Evolutionary conservation across 1,140 invertebrate species (phyloP), one percentile per base, ranked within the genome.

Genomic region (Calephelis nemesis): DNA sequence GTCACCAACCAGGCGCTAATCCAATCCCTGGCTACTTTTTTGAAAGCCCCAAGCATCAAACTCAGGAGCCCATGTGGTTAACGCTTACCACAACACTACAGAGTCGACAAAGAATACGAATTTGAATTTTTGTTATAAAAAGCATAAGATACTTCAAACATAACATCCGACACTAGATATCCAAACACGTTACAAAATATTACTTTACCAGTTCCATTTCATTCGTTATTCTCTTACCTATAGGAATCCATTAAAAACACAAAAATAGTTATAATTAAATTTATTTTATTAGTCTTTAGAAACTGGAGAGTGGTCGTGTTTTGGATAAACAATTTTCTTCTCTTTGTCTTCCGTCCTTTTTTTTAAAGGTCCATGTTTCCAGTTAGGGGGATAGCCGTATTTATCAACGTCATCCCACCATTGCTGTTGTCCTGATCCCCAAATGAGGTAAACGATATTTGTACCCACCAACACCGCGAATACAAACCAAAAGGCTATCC

Each of bases 391-490:
- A 62, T 91, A 91, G 0, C 88, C 88, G n/a, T 78, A 74, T 64
- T 88, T 91, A n/a, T 85, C 80, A 4, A 90, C 84, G 62, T 94
- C 92, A 84, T 94, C 96, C 94, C 95, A 96, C 69, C 93, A 93
- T 74, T 96, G 95, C 12, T 94, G 93, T 62, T 96, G 93, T 1
- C 94, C 95, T 47, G 94, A 95, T 3, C 94, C 95, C 88, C 94
- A 95, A 7, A 96, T 78, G 11, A 95, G 73, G 78, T 96, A 98
- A 0, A 97, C 72, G 1, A 95, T 66, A 71, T 96, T 96, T 0
- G 96, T 96, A 9, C 94, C 82, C 8, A 94, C 80, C 68, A 97
- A 95, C 1, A 97, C 82, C 2, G 67, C 72, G 65, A 85, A 87
- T 66, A 86, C 84, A 0, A 82, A 76, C 85, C 87, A 90, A 62